Evolutionary conservation across 1,140 invertebrate species (phyloP).

Genomic region (Eulimnadia texana): DNA sequence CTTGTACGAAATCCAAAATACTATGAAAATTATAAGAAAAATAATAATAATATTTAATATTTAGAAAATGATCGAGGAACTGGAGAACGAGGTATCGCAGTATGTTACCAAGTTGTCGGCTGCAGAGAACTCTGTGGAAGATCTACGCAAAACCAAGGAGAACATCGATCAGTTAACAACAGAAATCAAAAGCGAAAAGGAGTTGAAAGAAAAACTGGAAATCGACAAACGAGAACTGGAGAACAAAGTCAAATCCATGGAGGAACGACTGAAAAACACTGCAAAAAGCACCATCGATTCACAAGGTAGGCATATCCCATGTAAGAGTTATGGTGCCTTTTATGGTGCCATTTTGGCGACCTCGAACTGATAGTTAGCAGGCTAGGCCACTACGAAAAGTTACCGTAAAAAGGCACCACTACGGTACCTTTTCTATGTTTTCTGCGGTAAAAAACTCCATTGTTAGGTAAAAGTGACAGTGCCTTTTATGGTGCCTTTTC

Average conservation of each 20-base stretch:
- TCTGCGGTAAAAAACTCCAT: too few relatives aligned
- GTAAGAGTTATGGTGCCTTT: too few relatives aligned
- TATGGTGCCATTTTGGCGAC: too few relatives aligned
- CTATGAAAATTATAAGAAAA: too few relatives aligned
- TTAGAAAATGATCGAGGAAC: conserved; percentile 58
- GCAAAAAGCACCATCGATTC: conserved; percentile 23
- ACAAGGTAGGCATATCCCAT: too few relatives aligned
- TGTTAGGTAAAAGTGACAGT: too few relatives aligned
- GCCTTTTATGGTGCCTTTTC: too few relatives aligned
- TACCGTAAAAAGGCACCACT: too few relatives aligned
- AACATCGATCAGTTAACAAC: conserved; percentile 20
- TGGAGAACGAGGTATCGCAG: conserved; percentile 60
- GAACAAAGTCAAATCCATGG: conserved; percentile 33
- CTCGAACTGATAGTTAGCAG: too few relatives aligned
- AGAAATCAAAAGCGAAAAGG: conserved; percentile 32
- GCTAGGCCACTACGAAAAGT: too few relatives aligned
- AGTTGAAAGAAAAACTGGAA: background rate
- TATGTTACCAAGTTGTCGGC: conserved; percentile 25
- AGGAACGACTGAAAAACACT: conserved; percentile 21
- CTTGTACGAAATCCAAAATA: too few relatives aligned
- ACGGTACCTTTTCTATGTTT: too few relatives aligned
- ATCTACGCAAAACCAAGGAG: conserved; percentile 5
- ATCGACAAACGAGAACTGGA: conserved; percentile 24
- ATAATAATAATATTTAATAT: conserved; percentile 28
- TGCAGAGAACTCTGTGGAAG: conserved; percentile 26